These are phyloP conservation scores for Callorhinus ursinus DNA, from an alignment of 2,113 vertebrate species.

Conservation along the genomic window DNA sequence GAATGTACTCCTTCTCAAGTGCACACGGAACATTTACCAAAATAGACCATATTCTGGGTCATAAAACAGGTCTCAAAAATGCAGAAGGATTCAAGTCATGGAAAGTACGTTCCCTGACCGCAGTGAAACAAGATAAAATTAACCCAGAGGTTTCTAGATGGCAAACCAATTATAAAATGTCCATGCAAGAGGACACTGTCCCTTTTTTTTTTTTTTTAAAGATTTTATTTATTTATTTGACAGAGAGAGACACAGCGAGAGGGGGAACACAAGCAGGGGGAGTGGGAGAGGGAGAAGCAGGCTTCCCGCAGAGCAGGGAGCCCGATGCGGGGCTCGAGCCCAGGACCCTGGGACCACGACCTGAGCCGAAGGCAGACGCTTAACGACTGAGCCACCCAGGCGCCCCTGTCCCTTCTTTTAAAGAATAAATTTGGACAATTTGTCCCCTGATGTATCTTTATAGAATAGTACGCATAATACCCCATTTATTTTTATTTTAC, in stretches of 20 bases:
- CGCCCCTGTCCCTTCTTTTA: not conserved
- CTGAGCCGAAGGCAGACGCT: no score
- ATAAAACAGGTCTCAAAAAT: not conserved
- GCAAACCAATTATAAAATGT: not conserved
- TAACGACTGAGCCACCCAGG: no score
- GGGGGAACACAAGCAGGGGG: no score
- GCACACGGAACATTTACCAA: not conserved
- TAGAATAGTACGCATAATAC: not conserved
- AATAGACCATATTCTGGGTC: not conserved
- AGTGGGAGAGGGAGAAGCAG: no score
- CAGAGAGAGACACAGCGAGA: no score
- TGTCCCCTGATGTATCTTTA: not conserved
- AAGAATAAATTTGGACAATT: not conserved
- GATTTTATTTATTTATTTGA: no score
- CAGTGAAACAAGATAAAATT: not conserved
- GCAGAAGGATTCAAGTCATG: not conserved
- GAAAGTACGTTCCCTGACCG: not conserved
- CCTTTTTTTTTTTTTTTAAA: not conserved
- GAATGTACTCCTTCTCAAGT: not conserved
- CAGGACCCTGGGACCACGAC: no score
- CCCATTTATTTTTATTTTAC: not conserved
- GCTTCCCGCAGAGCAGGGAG: no score
- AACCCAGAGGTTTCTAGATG: not conserved
- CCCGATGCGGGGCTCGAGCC: no score
- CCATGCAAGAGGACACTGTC: not conserved